Base-by-base conservation (phyloP, 2,113 vertebrate genomes). In the Syngnathus floridae region DNA sequence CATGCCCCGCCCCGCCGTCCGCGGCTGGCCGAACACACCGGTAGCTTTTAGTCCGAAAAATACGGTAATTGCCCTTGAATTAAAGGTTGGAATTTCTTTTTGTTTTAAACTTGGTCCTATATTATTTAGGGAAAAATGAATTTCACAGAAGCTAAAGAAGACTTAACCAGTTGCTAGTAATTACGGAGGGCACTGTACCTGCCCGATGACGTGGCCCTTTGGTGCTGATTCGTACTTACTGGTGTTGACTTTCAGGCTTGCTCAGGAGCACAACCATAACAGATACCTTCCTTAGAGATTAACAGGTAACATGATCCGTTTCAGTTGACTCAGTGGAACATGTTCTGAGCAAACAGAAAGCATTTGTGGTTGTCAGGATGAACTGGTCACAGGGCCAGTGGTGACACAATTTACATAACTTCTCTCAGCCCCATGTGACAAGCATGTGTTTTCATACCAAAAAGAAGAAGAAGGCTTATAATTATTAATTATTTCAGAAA, bases 201-300 rank as follows among this genome's bases (percentile, higher is more conserved):
- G 56, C 35, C 56, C 11, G 35, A 58, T 55, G 17, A 21, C 37
- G 38, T 10, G 11, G n/a, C 16, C 38, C 8, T 45, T 64, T 17
- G 19, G 31, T 37, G 14, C 31, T 57, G 11, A 4, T 63, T 26
- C 3, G 59, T 59, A 64, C n/a, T n/a, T 46, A 49, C 17, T 63
- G 77, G 72, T 79, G 58, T 81, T 70, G 64, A 77, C 71, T 82
- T 83, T 59, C 65, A 81, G 51, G 46, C 43, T 57, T 45, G 52
- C 52, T 51, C 31, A 38, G 62, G 65, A 71, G 73, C 65, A 41
- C 67, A 77, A 72, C 76, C 62, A 69, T 66, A 69, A 64, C 67
- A 19, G 45, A 9, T 17, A 43, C 66, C 56, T 58, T 74, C 74
- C 76, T 66, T 60, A 40, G 70, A 77, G 66, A 76, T 65, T 38